These are phyloP conservation scores for Sebastes glaucus DNA, from an alignment of 2,797 vertebrate genomes.

Conservation along the genomic window DNA sequence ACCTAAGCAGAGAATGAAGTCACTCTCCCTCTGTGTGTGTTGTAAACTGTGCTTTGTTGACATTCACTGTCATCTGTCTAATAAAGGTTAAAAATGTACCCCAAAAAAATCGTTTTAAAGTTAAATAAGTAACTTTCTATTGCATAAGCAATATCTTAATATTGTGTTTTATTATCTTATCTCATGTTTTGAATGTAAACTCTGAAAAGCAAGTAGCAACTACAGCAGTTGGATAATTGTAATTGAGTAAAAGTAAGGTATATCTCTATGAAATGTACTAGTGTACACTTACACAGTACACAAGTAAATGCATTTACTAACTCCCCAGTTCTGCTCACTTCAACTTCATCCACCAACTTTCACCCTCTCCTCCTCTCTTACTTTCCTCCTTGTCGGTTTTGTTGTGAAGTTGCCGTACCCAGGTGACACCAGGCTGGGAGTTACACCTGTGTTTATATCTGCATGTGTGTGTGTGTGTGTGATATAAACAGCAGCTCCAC, in stretches of 20 bases:
- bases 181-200: not conserved
- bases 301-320: not conserved
- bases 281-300: not conserved
- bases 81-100: too few relatives aligned
- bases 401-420: constrained; percentile 23
- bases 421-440: constrained; percentile 38
- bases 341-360: not conserved
- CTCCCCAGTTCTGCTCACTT: not conserved
- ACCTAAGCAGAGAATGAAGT: too few relatives aligned
- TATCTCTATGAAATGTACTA: not conserved
- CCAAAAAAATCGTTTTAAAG: too few relatives aligned
- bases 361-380: not conserved
- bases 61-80: too few relatives aligned
- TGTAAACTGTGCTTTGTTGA: too few relatives aligned
- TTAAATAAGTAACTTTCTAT: not conserved
- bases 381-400: not conserved
- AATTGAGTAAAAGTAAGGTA: not conserved
- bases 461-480: constrained; percentile 25
- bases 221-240: not conserved
- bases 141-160: not conserved
- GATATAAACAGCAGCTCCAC: constrained; percentile 42
- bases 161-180: too few relatives aligned
- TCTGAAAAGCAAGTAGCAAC: not conserved
- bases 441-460: constrained; percentile 49
- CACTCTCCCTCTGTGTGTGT: too few relatives aligned